phyloP scores from a whole-genome alignment of 2,888 invertebrate species.

The Agriopis marginaria region DNA sequence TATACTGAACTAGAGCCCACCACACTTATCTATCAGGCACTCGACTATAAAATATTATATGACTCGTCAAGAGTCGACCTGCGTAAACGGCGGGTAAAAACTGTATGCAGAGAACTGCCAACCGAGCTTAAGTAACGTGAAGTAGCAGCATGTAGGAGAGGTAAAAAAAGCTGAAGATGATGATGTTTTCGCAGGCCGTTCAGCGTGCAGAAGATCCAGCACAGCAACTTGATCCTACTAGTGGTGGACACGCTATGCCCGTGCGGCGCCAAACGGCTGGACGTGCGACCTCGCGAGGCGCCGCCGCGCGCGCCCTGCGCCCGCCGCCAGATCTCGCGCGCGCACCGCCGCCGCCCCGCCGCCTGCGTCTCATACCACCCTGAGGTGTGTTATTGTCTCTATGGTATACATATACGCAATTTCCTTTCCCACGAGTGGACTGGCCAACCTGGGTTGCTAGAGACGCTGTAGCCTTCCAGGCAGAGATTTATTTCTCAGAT shows the following conservation, averaged over 20 bases:
- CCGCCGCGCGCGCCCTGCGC: conserved; percentile 81
- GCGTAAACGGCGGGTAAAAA: too few species aligned
- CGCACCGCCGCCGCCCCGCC: conserved; percentile 90
- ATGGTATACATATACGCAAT: not conserved
- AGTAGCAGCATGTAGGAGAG: too few species aligned
- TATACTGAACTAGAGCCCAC: too few species aligned
- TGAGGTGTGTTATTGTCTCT: conserved; percentile 85
- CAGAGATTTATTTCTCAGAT: too few species aligned
- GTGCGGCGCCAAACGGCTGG: conserved; percentile 94
- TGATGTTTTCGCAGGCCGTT: conserved; percentile 88
- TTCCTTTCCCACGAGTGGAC: not conserved
- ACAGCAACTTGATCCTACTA: conserved; percentile 94
- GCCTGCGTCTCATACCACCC: conserved; percentile 96
- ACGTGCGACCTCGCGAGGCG: conserved; percentile 91
- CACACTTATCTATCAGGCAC: too few species aligned
- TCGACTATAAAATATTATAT: too few species aligned
- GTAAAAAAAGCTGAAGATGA: not conserved
- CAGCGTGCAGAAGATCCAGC: conserved; percentile 96
- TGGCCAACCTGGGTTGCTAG: too few species aligned
- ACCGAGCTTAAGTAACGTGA: too few species aligned
- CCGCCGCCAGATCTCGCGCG: conserved; percentile 87
- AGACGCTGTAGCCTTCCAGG: too few species aligned
- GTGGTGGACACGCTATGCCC: conserved; percentile 96
- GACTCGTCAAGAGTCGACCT: too few species aligned
- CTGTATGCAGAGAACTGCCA: too few species aligned